phyloP scores from a whole-genome alignment of 2,888 invertebrate genomes.

The Baronia brevicornis region DNA sequence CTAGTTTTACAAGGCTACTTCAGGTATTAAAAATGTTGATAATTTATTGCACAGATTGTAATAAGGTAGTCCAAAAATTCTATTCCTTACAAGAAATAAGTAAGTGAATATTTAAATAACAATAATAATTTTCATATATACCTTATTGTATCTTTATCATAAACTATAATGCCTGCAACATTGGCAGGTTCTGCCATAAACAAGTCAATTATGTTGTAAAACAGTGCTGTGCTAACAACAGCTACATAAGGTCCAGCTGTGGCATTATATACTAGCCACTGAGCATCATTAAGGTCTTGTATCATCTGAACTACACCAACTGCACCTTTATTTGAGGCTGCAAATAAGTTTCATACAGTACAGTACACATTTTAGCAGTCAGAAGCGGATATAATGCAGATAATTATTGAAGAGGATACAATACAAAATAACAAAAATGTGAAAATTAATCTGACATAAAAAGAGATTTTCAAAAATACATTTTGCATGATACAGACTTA shows the following conservation, averaged over 20 bases:
- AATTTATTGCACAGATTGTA: too few species aligned
- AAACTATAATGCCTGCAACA: conserved; percentile 81
- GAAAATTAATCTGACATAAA: too few species aligned
- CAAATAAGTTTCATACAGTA: conserved; percentile 24
- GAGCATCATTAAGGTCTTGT: conserved; percentile 77
- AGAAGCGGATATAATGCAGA: too few species aligned
- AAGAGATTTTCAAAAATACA: too few species aligned
- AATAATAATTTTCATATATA: conserved; percentile 29
- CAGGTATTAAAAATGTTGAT: too few species aligned
- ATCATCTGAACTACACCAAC: conserved; percentile 90
- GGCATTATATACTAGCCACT: conserved; percentile 82
- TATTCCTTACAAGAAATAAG: too few species aligned
- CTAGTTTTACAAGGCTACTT: too few species aligned
- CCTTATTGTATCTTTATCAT: conserved; percentile 62
- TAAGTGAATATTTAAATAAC: conserved; percentile 3
- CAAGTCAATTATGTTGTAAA: conserved; percentile 65
- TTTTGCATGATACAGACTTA: too few species aligned
- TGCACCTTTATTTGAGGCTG: conserved; percentile 85
- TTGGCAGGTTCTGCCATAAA: conserved; percentile 69
- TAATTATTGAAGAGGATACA: too few species aligned
- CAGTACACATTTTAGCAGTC: not conserved
- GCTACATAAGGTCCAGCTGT: conserved; percentile 89
- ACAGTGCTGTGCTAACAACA: conserved; percentile 80
- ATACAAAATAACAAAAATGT: too few species aligned
- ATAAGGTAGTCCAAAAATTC: too few species aligned